Conservation (phyloP, 2,888 invertebrate genomes). For the Drosophila siamana region DNA sequence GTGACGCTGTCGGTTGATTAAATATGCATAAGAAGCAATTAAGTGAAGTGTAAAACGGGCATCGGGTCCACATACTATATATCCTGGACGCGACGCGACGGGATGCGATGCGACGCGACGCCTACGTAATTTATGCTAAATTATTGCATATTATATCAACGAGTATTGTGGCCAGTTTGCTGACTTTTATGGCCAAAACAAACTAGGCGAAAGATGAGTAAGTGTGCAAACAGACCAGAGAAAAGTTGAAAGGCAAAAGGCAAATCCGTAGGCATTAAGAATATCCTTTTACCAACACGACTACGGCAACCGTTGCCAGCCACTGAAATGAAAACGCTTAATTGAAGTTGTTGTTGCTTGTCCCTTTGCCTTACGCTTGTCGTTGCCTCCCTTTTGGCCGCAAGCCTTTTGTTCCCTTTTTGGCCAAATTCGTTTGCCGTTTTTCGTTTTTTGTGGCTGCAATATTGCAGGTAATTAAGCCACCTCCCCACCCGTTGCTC, state of each 20-base stretch:
- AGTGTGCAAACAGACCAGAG: constrained; percentile 26
- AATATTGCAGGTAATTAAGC: constrained; percentile 78
- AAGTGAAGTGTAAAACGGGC: constrained; percentile 40
- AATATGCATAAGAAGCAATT: constrained; percentile 74
- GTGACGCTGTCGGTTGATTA: constrained; percentile 51
- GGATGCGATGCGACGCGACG: constrained; percentile 1
- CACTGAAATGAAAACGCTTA: constrained; percentile 74
- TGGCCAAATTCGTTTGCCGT: constrained; percentile 18
- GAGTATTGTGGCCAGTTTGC: constrained; percentile 39
- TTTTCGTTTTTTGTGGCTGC: constrained; percentile 56
- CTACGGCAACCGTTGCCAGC: constrained; percentile 40
- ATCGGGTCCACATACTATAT: neutral
- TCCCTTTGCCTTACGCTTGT: constrained; percentile 20
- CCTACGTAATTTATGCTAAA: constrained; percentile 67
- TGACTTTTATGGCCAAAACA: constrained; percentile 16
- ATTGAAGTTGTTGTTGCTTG: constrained; percentile 53
- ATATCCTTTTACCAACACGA: constrained; percentile 41
- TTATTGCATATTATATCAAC: constrained; percentile 64
- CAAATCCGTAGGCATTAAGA: constrained; percentile 43
- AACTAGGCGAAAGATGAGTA: constrained; percentile 11
- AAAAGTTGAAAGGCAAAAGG: constrained; percentile 20
- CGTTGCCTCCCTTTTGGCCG: constrained; percentile 6
- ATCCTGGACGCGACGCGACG: constrained; percentile 2
- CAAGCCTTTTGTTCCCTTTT: constrained; percentile 47
- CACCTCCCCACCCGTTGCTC: constrained; percentile 22